A percentile compares a stretch with the other conserved stretches of the same genome.
Conservation (phyloP, 2,888 invertebrate species). For the Lepetodrilus schrolli region DNA sequence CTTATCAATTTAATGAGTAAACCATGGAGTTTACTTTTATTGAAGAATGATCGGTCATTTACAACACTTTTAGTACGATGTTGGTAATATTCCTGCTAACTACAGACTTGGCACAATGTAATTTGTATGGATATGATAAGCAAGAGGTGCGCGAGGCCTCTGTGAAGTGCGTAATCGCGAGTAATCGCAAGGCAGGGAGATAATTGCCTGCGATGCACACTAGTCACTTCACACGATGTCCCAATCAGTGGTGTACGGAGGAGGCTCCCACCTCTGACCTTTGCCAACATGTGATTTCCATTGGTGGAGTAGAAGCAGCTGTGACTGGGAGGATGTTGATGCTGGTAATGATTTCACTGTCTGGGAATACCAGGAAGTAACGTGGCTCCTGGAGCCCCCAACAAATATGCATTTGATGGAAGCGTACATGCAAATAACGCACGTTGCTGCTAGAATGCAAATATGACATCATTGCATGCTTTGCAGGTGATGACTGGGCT, state of each 20-base stretch:
- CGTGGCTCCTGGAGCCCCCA: background rate
- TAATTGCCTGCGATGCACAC: no score
- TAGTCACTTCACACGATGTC: background rate
- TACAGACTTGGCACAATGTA: no score
- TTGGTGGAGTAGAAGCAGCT: background rate
- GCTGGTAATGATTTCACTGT: background rate
- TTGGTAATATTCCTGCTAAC: no score
- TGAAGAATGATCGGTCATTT: no score
- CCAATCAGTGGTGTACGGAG: background rate
- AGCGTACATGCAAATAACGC: background rate
- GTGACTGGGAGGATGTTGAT: background rate
- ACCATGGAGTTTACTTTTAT: no score
- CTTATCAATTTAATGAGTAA: no score
- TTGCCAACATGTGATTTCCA: background rate
- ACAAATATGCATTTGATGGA: background rate
- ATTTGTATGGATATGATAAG: no score
- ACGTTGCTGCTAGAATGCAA: background rate
- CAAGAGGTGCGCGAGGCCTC: no score
- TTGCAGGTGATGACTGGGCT: no score
- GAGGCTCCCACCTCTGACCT: background rate
- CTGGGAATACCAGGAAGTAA: background rate
- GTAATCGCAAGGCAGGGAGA: no score
- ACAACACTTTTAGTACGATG: no score
- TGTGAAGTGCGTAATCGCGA: no score
- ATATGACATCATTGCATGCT: background rate